phyloP scores from a whole-genome alignment of 1,140 invertebrate species.

The Medauroidea extradentata region DNA sequence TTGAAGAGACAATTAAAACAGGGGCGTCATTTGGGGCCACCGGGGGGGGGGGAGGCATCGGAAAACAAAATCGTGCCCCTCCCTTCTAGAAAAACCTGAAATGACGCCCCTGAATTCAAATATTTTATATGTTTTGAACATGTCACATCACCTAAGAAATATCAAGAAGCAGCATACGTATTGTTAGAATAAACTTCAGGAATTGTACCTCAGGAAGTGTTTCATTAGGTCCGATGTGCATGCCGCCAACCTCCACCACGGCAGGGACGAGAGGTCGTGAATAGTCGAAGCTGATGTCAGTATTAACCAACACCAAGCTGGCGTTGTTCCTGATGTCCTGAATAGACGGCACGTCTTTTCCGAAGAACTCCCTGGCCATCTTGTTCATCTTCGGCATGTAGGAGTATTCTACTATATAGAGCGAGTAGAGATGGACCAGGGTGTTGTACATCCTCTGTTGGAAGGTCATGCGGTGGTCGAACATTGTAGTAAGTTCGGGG shows the following conservation, averaged over 20 bases:
- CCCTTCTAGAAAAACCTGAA: no score
- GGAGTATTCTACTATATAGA: not conserved
- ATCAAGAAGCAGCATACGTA: no score
- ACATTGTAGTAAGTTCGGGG: not conserved
- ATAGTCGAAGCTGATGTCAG: constrained; percentile 56
- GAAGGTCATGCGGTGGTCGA: constrained; percentile 1
- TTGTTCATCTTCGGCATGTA: constrained; percentile 43
- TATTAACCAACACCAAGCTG: constrained; percentile 56
- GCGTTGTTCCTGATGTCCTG: constrained; percentile 41
- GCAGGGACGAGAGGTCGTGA: constrained; percentile 52
- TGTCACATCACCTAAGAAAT: not conserved
- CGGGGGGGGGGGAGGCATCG: no score
- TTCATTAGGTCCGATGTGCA: constrained; percentile 42
- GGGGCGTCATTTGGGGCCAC: no score
- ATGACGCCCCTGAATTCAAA: not conserved
- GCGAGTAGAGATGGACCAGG: not conserved
- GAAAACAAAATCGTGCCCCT: no score
- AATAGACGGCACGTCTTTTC: constrained; percentile 10
- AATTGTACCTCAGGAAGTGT: constrained; percentile 27
- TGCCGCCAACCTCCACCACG: constrained; percentile 49
- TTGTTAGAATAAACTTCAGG: no score
- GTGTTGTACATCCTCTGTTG: not conserved
- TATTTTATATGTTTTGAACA: not conserved
- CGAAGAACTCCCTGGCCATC: constrained; percentile 40
- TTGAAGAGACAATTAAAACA: no score